Percentiles rank a stretch among this genome's conserved stretches.
phyloP scores from a whole-genome alignment of 2,113 vertebrate species.

The Holacanthus passer region DNA sequence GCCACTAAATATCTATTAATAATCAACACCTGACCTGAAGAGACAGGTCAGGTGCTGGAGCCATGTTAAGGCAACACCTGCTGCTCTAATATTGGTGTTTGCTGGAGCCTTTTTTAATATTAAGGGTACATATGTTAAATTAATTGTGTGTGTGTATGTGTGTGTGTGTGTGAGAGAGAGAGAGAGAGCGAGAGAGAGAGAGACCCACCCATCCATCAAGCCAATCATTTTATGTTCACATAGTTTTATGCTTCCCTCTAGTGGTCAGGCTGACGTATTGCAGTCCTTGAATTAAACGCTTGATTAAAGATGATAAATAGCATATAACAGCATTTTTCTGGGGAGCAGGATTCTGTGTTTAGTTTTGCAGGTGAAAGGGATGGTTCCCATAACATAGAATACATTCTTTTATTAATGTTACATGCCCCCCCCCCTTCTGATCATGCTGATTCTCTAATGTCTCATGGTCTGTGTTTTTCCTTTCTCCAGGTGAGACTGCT shows the following conservation, averaged over 20 bases:
- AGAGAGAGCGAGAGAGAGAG: neutral
- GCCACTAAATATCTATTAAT: no score
- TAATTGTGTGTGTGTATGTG: neutral
- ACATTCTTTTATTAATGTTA: no score
- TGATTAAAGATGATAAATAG: neutral
- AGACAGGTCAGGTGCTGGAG: neutral
- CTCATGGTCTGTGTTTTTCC: no score
- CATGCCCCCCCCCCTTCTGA: no score
- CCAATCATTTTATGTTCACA: neutral
- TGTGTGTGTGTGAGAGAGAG: neutral
- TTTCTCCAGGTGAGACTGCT: no score
- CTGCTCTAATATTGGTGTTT: slow-evolving; percentile 11
- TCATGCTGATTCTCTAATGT: no score
- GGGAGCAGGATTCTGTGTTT: no score
- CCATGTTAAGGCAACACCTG: neutral
- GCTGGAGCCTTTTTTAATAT: slow-evolving; percentile 9
- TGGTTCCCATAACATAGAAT: no score
- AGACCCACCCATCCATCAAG: neutral
- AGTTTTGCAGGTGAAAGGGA: no score
- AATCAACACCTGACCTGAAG: neutral
- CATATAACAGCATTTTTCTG: neutral
- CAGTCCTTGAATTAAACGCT: neutral
- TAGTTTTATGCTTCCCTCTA: slow-evolving; percentile 32
- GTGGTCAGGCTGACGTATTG: neutral
- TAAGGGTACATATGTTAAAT: neutral